phyloP scores from a whole-genome alignment of 2,113 vertebrate genomes.

The Podarcis raffonei region DNA sequence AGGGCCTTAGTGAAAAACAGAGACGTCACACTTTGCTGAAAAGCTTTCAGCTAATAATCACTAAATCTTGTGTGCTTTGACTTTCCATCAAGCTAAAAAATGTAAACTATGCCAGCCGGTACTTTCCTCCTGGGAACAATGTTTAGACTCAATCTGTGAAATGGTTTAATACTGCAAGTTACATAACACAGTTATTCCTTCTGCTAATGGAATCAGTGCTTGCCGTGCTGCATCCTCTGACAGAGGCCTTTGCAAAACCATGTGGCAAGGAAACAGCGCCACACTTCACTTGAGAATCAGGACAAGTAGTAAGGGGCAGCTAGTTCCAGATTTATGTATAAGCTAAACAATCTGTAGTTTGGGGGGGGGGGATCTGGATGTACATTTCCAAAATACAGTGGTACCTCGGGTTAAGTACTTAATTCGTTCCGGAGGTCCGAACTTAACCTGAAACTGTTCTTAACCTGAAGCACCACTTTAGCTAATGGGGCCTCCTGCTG shows the following conservation, averaged over 20 bases:
- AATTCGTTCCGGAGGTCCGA: too few relatives aligned
- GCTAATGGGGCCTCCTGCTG: too few relatives aligned
- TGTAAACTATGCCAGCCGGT: constrained; percentile 37
- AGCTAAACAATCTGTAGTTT: too few relatives aligned
- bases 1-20: constrained; percentile 41
- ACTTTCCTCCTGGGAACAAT: constrained; percentile 46
- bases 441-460: too few relatives aligned
- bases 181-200: constrained; percentile 58
- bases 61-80: constrained; percentile 48
- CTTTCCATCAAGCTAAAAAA: constrained; percentile 62
- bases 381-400: too few relatives aligned
- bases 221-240: constrained; percentile 58
- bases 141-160: constrained; percentile 51
- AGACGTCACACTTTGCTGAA: constrained; percentile 43
- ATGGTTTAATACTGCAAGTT: constrained; percentile 31
- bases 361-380: too few relatives aligned
- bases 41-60: constrained; percentile 23
- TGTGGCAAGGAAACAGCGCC: constrained; percentile 50
- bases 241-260: constrained; percentile 56
- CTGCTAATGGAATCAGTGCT: constrained; percentile 64
- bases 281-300: constrained; percentile 32
- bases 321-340: too few relatives aligned
- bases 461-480: too few relatives aligned
- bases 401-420: too few relatives aligned
- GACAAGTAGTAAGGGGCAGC: constrained; percentile 13